Evolutionary conservation across 2,797 vertebrate species (phyloP), one percentile per base, ranked within the genome.

Genomic region (Catharus ustulatus): DNA sequence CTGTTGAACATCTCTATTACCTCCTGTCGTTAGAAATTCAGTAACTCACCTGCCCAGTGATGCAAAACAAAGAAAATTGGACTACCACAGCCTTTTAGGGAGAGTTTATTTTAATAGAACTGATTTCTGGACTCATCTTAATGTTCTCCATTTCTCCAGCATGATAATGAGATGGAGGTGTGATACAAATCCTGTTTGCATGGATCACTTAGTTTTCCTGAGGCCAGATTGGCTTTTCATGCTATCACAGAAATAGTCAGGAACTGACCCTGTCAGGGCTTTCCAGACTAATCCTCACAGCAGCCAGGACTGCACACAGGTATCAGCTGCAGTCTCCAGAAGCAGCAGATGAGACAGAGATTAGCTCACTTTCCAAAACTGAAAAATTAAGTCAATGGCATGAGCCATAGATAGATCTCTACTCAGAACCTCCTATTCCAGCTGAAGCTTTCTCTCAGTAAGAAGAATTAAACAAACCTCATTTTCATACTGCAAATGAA

Each of bases 11-110:
- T 95, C 87, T 87, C 97, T 96, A 97, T 97, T 97, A 97, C 96
- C 93, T 96, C 93, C 88, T 91, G 52, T 89, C 62, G 20, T 95
- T 96, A 92, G 76, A 94, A 96, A 97, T 93, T 96, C 97, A 95
- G 92, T 85, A 96, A 96, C 95, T 97, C 97, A 97, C 94, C 89
- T 96, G 97, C 94, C 95, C 97, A 96, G 92, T 20, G 93, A 97
- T 95, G 97, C 96, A 97, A 96, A 95, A 91, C 96, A 89, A 96
- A 93, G 97, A 93, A 95, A 97, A 97, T 55, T 96, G 91, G 94
- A 89, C 85, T 89, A 95, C 92, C 95, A 82, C 79, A 87, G 94
- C 48, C 40, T 94, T 93, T 95, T 95, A 93, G 81, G 89, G 93
- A 92, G 84, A 90, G 52, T 68, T 94, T 90, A 81, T 84, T 87